These are phyloP conservation scores for Upupa epops DNA, from an alignment of 2,113 vertebrate species.

Conservation along the genomic window DNA sequence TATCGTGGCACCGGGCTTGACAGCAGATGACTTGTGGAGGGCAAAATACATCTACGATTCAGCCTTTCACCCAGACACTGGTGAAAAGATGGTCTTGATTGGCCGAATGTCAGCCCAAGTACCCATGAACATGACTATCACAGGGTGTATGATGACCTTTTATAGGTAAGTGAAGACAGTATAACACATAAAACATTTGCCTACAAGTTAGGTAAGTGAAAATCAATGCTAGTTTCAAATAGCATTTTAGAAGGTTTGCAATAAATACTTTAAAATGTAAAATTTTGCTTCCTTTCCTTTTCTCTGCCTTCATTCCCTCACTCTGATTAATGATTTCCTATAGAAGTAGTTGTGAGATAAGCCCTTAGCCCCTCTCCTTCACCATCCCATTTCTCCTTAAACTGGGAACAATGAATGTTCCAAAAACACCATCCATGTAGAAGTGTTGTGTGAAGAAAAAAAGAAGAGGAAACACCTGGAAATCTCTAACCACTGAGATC, in stretches of 20 bases:
- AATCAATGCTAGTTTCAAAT: not conserved
- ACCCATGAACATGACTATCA: constrained; percentile 99
- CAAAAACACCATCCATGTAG: not conserved
- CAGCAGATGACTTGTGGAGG: constrained; percentile 93
- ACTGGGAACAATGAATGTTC: not conserved
- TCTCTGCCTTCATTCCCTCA: not conserved
- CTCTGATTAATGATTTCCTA: not conserved
- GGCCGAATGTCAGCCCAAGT: constrained; percentile 98
- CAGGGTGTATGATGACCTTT: constrained; percentile 99
- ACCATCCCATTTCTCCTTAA: not conserved
- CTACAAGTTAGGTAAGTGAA: not conserved
- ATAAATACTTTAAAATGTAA: not conserved
- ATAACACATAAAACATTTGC: not conserved
- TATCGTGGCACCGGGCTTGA: constrained; percentile 85
- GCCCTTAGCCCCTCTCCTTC: not conserved
- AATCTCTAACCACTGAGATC: not conserved
- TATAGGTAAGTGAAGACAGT: constrained; percentile 82
- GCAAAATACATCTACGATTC: constrained; percentile 97
- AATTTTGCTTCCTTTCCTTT: not conserved
- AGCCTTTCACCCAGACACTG: constrained; percentile 96
- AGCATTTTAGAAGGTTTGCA: not conserved
- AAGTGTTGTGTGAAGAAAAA: not conserved
- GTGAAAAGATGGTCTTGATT: constrained; percentile 97
- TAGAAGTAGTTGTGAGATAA: not conserved
- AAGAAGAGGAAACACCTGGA: not conserved